A percentile compares a stretch with the other conserved stretches of the same genome.
Conservation (phyloP, 2,888 invertebrate genomes). For the Epiblema foenella region DNA sequence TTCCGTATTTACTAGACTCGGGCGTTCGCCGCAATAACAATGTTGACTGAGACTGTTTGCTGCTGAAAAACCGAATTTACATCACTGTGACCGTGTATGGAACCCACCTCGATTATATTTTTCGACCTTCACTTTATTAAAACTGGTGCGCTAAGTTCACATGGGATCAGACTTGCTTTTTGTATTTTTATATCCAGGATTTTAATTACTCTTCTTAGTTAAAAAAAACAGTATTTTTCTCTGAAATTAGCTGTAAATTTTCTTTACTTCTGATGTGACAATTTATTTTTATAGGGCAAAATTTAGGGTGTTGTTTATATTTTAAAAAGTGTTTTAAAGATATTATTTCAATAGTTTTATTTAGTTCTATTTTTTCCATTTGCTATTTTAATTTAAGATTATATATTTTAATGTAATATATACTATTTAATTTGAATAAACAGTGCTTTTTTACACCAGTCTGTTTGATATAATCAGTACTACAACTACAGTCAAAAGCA, state of each 20-base stretch:
- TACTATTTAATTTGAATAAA: constrained; percentile 84
- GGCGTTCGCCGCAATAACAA: constrained; percentile 35
- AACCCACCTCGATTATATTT: constrained; percentile 76
- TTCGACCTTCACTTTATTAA: constrained; percentile 71
- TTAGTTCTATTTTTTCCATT: constrained; percentile 81
- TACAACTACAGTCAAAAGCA: no score
- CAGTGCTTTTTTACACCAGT: constrained; percentile 77
- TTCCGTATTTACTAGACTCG: constrained; percentile 20
- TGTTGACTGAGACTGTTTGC: constrained; percentile 38
- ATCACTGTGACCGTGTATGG: constrained; percentile 42
- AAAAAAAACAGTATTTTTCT: constrained; percentile 72
- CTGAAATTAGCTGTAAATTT: constrained; percentile 72
- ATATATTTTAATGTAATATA: constrained; percentile 85
- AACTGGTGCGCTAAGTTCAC: constrained; percentile 69
- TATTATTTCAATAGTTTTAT: constrained; percentile 79
- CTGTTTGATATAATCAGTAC: constrained; percentile 48
- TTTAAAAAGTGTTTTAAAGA: constrained; percentile 73
- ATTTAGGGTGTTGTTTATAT: constrained; percentile 74
- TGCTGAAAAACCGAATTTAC: constrained; percentile 44
- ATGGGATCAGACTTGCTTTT: constrained; percentile 78
- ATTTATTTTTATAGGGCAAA: constrained; percentile 69
- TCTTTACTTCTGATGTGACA: constrained; percentile 68
- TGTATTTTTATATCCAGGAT: constrained; percentile 82
- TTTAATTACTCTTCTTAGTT: constrained; percentile 63
- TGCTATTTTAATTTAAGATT: constrained; percentile 83